Base-by-base conservation (phyloP, 2,888 invertebrate species). In the Rhogogaster chlorosoma region DNA sequence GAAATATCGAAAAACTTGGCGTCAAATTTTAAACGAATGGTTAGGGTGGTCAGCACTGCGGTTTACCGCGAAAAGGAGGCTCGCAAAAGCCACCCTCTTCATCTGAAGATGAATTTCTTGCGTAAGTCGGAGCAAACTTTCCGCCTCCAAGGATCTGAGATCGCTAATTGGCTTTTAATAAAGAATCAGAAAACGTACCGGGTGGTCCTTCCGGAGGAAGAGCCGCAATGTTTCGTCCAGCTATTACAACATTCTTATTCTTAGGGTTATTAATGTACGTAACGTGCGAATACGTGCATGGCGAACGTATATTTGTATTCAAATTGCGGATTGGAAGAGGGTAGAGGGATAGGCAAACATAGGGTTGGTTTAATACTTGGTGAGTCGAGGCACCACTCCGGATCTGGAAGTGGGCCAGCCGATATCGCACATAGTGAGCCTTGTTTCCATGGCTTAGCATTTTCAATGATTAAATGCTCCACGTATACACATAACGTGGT, bases 131-230 rank as follows among this genome's bases (percentile, higher is more conserved):
- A 9, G 12, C 22, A 2, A 61, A 80, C 32, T 57, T 61, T 80
- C n/a, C 36, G 53, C 32, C 77, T 77, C 53, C n/a, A 10, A 49
- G 77, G 77, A 29, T 77, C 29, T 32, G 49, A 26, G 29, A 53
- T 57, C 22, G 26, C 57, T 80, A 80, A 80, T 80, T 80, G 26
- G 61, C 57, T 61, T 61, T 80, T 80, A 38, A 80, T 80, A 80
- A 80, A 61, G 61, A 32, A 61, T 61, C 36, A 29, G 57, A 38
- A 80, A 61, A 6, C 12, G 2, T 61, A 80, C 45, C 61, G 61
- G 61, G 57, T 61, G 61, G 22, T 71, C 26, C 22, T 57, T 22
- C 57, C 0, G n/a, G 1, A 22, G 57, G n/a, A 57, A n/a, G 18
- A 57, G 6, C 57, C n/a, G 12, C 45, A 53, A 53, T 7, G 6